A percentile compares a stretch with the other conserved stretches of the same genome.
These are phyloP conservation scores for Eudorcas thomsonii DNA, from an alignment of 2,113 vertebrate genomes.

Conservation along the genomic window DNA sequence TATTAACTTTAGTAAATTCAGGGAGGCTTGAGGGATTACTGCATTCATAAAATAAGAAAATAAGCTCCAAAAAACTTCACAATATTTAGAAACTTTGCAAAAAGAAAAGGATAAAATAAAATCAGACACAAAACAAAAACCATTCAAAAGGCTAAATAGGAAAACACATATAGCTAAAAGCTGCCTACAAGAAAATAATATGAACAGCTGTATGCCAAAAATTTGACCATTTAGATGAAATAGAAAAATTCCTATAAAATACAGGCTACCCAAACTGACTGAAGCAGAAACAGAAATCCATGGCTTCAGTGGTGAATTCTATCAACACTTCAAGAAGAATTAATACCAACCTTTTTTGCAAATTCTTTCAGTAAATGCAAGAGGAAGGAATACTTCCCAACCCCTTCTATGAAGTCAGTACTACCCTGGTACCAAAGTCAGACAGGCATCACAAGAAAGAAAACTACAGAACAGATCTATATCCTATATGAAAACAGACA, in stretches of 20 bases:
- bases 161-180: not conserved
- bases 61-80: not conserved
- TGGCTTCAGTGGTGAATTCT: not conserved
- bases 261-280: not conserved
- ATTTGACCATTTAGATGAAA: not conserved
- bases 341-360: not conserved
- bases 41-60: not conserved
- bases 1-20: not conserved
- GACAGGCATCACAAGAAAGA: not conserved
- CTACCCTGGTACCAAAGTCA: not conserved
- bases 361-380: not conserved
- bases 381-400: not conserved
- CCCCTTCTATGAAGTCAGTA: not conserved
- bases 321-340: not conserved
- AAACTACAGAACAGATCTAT: not conserved
- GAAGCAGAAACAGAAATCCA: not conserved
- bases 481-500: not conserved
- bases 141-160: too few relatives aligned
- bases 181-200: not conserved
- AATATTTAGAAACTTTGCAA: not conserved
- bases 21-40: not conserved
- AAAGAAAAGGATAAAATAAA: constrained; percentile 9
- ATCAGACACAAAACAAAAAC: not conserved
- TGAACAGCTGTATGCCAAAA: not conserved
- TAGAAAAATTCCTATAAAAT: not conserved